A percentile compares a stretch with the other conserved stretches of the same genome.
These are phyloP conservation scores for Pristiophorus japonicus DNA, from an alignment of 2,113 vertebrate genomes.

Conservation along the genomic window DNA sequence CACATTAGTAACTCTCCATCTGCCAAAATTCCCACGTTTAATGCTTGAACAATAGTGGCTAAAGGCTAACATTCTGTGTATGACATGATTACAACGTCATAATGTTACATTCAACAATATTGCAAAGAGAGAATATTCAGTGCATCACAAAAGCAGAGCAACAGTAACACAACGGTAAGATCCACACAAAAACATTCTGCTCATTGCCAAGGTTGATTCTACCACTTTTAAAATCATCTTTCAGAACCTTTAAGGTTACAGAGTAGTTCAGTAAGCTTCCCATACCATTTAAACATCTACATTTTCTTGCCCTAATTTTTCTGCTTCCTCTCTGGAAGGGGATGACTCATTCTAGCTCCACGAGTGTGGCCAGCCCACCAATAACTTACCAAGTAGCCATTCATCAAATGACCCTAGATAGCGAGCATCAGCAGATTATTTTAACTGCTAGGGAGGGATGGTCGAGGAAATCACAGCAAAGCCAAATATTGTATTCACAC, in stretches of 20 bases:
- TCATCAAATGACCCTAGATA: neutral
- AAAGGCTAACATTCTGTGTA: neutral
- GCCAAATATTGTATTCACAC: neutral
- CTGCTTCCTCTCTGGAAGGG: neutral
- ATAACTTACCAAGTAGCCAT: neutral
- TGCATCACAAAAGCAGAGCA: neutral
- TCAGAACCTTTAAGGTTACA: neutral
- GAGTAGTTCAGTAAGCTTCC: neutral
- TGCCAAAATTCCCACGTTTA: neutral
- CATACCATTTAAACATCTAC: neutral
- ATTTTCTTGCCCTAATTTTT: neutral
- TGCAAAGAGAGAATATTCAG: neutral
- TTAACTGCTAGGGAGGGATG: too few species aligned
- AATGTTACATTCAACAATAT: too few species aligned
- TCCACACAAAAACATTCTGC: neutral
- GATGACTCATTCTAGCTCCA: neutral
- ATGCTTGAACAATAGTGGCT: neutral
- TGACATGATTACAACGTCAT: neutral
- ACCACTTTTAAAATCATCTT: neutral
- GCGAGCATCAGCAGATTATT: neutral
- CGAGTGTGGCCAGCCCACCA: neutral
- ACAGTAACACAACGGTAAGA: neutral
- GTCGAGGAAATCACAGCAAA: neutral
- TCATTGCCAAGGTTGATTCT: neutral
- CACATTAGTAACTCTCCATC: too few species aligned